Base-by-base conservation (phyloP, 2,888 invertebrate species). In the Ecdyonurus torrentis region DNA sequence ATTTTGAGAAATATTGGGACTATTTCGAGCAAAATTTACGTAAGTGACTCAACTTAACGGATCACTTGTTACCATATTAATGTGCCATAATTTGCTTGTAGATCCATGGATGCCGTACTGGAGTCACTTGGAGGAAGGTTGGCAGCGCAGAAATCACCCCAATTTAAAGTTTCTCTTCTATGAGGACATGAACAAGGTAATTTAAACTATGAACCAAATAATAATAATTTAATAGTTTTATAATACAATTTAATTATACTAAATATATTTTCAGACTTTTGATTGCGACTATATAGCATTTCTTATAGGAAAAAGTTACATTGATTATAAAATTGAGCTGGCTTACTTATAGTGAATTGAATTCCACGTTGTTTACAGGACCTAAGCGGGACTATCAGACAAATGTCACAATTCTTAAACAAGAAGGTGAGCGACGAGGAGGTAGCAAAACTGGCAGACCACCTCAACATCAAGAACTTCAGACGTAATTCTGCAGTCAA, bases 391-490 rank as follows among this genome's bases (percentile, higher is more conserved):
- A 71, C 71, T 52, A 71, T 79, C 19, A 66, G 69, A 58, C 71
- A 71, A 62, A 70, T 79, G 24, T 73, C 75, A 1, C 62, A 67
- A 1, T 79, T 78, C 65, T 67, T 77, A 61, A 73, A 72, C 2
- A 72, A 73, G 64, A 59, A 62, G 66, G 69, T 74, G 37, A 70
- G 72, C 1, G 72, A 74, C 2, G 78, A 81, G 22, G 79, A 90
- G 71, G 71, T 89, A 0, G 71, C 75, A 0, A 74, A 75, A 22
- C 76, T 95, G 2, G 79, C 81, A 10, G 74, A 85, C 5, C 89
- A 93, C 72, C 81, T 94, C 65, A 81, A 83, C 70, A 89, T 96
- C 66, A 80, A 85, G 10, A 88, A 83, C 72, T 95, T 96, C 76
- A 85, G 86, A 67, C 79, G 83, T 18, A 94, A 94, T 75, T 81